phyloP scores from a whole-genome alignment of 2,113 vertebrate genomes.

The Cryptotis parvus region DNA sequence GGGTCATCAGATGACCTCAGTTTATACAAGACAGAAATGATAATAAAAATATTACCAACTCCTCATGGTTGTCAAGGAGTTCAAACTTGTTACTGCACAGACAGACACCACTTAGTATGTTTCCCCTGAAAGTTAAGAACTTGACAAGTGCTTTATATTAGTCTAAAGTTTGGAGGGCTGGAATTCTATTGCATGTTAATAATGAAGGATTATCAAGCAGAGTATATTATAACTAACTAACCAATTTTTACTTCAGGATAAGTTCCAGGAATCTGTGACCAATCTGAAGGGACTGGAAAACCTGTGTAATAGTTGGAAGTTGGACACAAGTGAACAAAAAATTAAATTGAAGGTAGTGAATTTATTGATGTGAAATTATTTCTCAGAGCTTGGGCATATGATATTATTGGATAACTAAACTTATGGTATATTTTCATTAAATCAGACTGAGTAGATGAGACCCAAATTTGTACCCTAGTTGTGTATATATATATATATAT shows the following conservation, averaged over 20 bases:
- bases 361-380: neutral
- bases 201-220: neutral
- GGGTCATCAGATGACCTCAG: neutral
- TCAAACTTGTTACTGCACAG: neutral
- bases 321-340: neutral
- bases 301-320: neutral
- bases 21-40: neutral
- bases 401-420: neutral
- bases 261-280: constrained; percentile 44
- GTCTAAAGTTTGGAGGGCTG: neutral
- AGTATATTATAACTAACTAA: neutral
- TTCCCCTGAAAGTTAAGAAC: neutral
- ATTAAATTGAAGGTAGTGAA: constrained; percentile 52
- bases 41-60: neutral
- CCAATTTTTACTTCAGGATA: constrained; percentile 45
- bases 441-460: neutral
- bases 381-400: neutral
- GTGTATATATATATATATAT: too few species aligned
- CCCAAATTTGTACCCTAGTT: neutral
- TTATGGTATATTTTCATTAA: neutral
- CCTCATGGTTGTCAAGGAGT: neutral
- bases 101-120: neutral
- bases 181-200: neutral
- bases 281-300: constrained; percentile 37
- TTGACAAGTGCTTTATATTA: neutral